Evolutionary conservation across 2,113 vertebrate species (phyloP), one percentile per base, ranked within the genome.

Genomic region (Eidolon helvum): DNA sequence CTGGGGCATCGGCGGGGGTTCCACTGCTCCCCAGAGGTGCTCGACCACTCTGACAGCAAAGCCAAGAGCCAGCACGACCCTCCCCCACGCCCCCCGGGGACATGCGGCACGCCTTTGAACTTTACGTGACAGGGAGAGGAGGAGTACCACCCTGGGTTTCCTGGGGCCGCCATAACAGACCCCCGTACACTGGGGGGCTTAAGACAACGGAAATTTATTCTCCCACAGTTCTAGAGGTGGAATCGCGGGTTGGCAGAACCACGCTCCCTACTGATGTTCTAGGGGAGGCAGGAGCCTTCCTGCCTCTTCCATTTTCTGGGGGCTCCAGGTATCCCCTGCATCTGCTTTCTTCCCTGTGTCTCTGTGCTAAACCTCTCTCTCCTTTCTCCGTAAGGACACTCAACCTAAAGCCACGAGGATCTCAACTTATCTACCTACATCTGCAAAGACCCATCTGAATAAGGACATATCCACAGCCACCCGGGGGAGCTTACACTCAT

Each of bases 1-100:
- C 38, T 7, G 0, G 72, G 48, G 22, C 26, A 2, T 33, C 4
- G 30, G 53, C 1, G 1, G 30, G 88, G 10, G 9, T 16, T 30
- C 43, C 21, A 0, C n/a, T 15, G 59, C 22, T 12, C 61, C 43
- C 57, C 72, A 85, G 68, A 59, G 45, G 78, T 11, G 30, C 18
- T 21, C 48, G 75, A 72, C 71, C 90, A 50, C 22, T 0, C 10
- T 33, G 40, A 82, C 1, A n/a, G 0, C 55, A 65, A 91, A 96
- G 21, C 71, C 83, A 35, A 24, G 75, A 74, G 24, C 48, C 83
- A 7, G 9, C 0, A 2, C 16, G n/a, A 78, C 84, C 74, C 69
- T 53, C 12, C 43, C 66, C 26, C 19, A 0, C 2, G 11, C 26
- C 87, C 71, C 71, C 3, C 1, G 2, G 3, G 87, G 59, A 40